phyloP scores from a whole-genome alignment of 2,113 vertebrate genomes.

The Tenebrosternarchus preto region DNA sequence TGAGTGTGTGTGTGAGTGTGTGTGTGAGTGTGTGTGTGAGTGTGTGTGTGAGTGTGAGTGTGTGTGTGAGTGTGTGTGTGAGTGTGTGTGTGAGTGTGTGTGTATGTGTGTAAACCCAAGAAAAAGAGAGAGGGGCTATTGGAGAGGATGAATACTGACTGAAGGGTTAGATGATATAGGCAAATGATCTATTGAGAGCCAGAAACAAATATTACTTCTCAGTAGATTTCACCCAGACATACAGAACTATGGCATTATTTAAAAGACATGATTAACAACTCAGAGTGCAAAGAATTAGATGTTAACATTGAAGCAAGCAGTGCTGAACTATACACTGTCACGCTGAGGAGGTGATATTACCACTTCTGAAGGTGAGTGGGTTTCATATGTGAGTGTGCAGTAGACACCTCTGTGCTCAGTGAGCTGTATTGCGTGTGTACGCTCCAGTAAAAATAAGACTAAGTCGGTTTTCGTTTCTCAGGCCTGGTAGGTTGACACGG shows the following conservation, averaged over 20 bases:
- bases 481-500: constrained; percentile 60
- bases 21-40: too few species aligned
- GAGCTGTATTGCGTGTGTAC: constrained; percentile 21
- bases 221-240: too few species aligned
- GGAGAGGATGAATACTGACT: neutral
- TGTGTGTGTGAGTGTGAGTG: too few species aligned
- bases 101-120: too few species aligned
- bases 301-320: neutral
- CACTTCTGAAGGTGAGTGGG: neutral
- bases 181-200: neutral
- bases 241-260: too few species aligned
- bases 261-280: too few species aligned
- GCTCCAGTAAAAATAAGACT: constrained; percentile 42
- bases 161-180: neutral
- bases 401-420: constrained; percentile 15
- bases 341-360: neutral
- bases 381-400: neutral
- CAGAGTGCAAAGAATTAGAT: too few species aligned
- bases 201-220: too few species aligned
- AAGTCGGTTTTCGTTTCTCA: constrained; percentile 66
- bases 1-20: too few species aligned
- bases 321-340: neutral
- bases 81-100: too few species aligned
- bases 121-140: neutral
- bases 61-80: too few species aligned